Percentiles rank a stretch among this genome's conserved stretches.
These are phyloP conservation scores for Sebastes baramenuke DNA, from an alignment of 2,797 vertebrate genomes.

Conservation along the genomic window DNA sequence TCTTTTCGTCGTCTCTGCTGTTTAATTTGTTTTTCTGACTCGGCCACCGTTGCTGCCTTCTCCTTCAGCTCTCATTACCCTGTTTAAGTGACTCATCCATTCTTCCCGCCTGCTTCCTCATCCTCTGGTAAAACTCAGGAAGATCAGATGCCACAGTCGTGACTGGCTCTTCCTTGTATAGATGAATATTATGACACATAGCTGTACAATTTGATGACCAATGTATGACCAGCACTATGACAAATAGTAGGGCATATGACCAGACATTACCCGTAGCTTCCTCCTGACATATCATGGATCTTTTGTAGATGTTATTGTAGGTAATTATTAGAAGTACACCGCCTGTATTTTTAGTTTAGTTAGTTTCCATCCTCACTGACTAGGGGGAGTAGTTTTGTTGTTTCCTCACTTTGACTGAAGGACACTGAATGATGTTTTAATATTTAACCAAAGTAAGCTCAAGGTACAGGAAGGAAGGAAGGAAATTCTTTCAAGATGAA, in stretches of 20 bases:
- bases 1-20: conserved; percentile 4
- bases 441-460: conserved; percentile 10
- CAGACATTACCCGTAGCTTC: neutral
- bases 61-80: conserved; percentile 10
- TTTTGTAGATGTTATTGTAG: neutral
- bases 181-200: conserved; percentile 43
- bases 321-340: neutral
- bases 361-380: neutral
- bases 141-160: conserved; percentile 38
- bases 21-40: conserved; percentile 53
- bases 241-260: neutral
- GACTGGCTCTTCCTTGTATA: conserved; percentile 49
- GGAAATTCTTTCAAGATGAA: conserved; percentile 22
- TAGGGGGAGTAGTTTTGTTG: neutral
- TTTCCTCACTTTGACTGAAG: neutral
- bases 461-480: conserved; percentile 9
- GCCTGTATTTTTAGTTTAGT: conserved; percentile 9
- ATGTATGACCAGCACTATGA: conserved; percentile 20
- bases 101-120: conserved; percentile 29
- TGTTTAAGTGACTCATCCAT: conserved; percentile 60
- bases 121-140: conserved; percentile 14
- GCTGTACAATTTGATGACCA: conserved; percentile 29
- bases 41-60: neutral
- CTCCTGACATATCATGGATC: conserved; percentile 1
- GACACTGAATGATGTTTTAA: conserved; percentile 11